Evolutionary conservation across 1,140 invertebrate species (phyloP).

Genomic region (Ladona fulva): DNA sequence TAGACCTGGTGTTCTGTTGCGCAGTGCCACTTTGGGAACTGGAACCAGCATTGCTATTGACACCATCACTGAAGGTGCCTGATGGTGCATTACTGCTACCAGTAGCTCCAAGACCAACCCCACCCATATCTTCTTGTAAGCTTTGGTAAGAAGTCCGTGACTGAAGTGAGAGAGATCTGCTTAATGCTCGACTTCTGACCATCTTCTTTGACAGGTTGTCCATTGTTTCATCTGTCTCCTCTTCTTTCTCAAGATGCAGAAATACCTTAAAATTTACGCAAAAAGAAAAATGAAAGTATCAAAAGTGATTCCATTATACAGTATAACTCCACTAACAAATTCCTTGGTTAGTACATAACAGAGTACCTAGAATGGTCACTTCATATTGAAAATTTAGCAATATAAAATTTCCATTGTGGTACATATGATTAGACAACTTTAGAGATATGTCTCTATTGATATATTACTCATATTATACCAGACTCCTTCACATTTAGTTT

Average conservation of each 20-base stretch:
- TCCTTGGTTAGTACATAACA: too few species aligned
- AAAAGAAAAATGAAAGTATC: too few species aligned
- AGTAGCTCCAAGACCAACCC: not conserved
- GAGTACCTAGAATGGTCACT: too few species aligned
- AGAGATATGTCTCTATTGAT: too few species aligned
- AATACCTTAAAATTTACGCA: conserved; percentile 38
- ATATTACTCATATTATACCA: too few species aligned
- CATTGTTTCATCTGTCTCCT: conserved; percentile 49
- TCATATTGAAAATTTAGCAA: too few species aligned
- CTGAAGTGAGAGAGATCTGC: conserved; percentile 56
- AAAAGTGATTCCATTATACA: too few species aligned
- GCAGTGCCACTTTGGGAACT: not conserved
- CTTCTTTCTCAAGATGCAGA: conserved; percentile 57
- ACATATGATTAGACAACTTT: too few species aligned
- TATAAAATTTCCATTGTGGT: too few species aligned
- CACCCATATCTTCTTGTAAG: conserved; percentile 52
- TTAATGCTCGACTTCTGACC: conserved; percentile 56
- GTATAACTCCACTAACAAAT: too few species aligned
- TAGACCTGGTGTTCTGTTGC: not conserved
- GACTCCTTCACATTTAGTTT: too few species aligned
- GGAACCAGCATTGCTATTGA: not conserved
- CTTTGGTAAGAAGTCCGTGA: conserved; percentile 64
- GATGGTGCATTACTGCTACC: not conserved
- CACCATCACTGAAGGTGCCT: not conserved
- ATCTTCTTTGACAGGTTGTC: conserved; percentile 64